A percentile compares a stretch with the other conserved stretches of the same genome.
Evolutionary conservation across 2,113 vertebrate genomes (phyloP).

Genomic region (Diadophis punctatus): DNA sequence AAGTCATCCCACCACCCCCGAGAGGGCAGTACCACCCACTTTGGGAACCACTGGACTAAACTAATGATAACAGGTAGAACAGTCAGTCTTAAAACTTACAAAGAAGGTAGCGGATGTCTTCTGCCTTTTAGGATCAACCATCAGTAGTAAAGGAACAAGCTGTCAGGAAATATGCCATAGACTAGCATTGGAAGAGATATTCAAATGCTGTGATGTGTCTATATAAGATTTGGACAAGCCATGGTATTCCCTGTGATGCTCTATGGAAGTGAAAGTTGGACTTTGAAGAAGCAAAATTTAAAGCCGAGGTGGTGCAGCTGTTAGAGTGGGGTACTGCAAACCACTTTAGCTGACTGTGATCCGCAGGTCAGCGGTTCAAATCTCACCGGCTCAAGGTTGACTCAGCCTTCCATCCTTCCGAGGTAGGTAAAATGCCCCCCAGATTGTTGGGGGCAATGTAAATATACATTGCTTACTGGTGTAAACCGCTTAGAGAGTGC

Average conservation of each 20-base stretch:
- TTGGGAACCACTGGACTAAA: background rate
- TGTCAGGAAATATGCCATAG: background rate
- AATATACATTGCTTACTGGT: too few relatives aligned
- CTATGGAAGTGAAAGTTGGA: background rate
- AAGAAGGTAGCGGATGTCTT: background rate
- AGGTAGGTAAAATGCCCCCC: too few relatives aligned
- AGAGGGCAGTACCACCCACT: too few relatives aligned
- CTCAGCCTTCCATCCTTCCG: too few relatives aligned
- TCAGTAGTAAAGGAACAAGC: background rate
- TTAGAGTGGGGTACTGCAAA: too few relatives aligned
- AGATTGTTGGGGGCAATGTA: too few relatives aligned
- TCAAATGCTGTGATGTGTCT: background rate
- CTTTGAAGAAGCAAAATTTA: background rate
- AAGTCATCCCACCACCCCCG: too few relatives aligned
- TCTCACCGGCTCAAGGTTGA: too few relatives aligned
- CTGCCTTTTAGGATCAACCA: background rate
- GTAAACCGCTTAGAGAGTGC: too few relatives aligned
- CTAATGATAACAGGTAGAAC: background rate
- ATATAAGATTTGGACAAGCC: background rate
- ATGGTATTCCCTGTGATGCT: background rate
- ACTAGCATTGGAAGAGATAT: background rate
- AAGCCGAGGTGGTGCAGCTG: too few relatives aligned
- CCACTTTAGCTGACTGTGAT: too few relatives aligned
- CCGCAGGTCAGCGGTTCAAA: too few relatives aligned
- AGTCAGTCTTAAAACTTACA: background rate